Percentiles rank a stretch among this genome's conserved stretches.
These are phyloP conservation scores for Pachycephala philippinensis DNA, from an alignment of 2,113 vertebrate genomes.

Conservation along the genomic window DNA sequence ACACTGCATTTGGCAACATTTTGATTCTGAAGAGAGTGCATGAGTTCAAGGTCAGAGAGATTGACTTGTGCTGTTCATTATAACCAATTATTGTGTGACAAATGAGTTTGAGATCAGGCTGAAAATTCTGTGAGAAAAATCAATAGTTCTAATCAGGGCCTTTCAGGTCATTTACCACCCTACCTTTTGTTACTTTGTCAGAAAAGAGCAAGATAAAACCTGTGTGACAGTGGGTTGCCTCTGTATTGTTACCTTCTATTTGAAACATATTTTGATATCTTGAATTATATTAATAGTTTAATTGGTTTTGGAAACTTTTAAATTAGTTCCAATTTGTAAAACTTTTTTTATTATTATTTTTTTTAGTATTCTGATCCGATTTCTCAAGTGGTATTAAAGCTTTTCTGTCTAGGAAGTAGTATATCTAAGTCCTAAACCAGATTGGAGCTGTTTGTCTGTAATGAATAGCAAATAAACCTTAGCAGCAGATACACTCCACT, in stretches of 20 bases:
- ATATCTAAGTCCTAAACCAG: neutral
- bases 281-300: conserved; percentile 73
- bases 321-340: conserved; percentile 62
- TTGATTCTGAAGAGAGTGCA: conserved; percentile 76
- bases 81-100: conserved; percentile 84
- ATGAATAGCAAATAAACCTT: conserved; percentile 23
- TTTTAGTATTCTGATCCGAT: conserved; percentile 57
- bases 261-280: conserved; percentile 71
- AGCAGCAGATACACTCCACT: neutral
- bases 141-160: conserved; percentile 85
- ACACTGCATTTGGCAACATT: conserved; percentile 70
- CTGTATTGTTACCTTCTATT: conserved; percentile 55
- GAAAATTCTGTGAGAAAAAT: conserved; percentile 86
- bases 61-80: conserved; percentile 82
- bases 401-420: neutral
- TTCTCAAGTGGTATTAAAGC: conserved; percentile 31
- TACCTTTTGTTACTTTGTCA: conserved; percentile 83
- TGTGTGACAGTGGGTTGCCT: conserved; percentile 65
- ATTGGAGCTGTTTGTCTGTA: conserved; percentile 15
- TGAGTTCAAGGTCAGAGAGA: conserved; percentile 84
- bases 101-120: conserved; percentile 81
- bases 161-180: conserved; percentile 78
- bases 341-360: neutral
- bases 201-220: conserved; percentile 79
- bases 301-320: conserved; percentile 73